Conservation (phyloP, 2,113 vertebrate species). For the Dinomys branickii region DNA sequence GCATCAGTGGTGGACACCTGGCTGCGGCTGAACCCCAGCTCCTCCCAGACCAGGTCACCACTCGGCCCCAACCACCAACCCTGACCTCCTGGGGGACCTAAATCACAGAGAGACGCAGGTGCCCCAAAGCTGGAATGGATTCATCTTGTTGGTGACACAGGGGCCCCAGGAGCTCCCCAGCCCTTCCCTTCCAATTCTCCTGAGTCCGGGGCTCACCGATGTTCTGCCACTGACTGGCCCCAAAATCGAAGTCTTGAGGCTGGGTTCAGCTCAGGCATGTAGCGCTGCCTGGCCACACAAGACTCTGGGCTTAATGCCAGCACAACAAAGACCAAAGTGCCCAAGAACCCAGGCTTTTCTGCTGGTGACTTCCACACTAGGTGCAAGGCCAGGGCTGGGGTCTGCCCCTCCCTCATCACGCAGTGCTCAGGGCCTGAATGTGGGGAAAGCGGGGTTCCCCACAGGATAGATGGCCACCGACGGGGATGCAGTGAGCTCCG, state of each 20-base stretch:
- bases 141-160: fast-evolving
- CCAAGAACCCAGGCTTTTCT: neutral
- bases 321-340: neutral
- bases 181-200: neutral
- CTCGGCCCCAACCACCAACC: neutral
- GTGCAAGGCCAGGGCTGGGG: neutral
- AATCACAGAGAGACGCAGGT: neutral
- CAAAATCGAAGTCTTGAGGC: neutral
- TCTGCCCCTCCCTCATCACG: neutral
- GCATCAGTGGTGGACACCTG: neutral
- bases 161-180: neutral
- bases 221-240: neutral
- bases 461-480: neutral
- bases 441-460: neutral
- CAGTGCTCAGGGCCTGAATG: neutral
- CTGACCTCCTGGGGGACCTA: no score
- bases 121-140: no score
- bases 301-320: neutral
- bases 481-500: neutral
- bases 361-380: neutral
- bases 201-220: neutral
- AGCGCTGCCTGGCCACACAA: neutral
- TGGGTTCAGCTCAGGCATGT: neutral
- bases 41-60: neutral
- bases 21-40: neutral